phyloP scores from a whole-genome alignment of 2,797 vertebrate genomes.

The Sebastes umbrosus region DNA sequence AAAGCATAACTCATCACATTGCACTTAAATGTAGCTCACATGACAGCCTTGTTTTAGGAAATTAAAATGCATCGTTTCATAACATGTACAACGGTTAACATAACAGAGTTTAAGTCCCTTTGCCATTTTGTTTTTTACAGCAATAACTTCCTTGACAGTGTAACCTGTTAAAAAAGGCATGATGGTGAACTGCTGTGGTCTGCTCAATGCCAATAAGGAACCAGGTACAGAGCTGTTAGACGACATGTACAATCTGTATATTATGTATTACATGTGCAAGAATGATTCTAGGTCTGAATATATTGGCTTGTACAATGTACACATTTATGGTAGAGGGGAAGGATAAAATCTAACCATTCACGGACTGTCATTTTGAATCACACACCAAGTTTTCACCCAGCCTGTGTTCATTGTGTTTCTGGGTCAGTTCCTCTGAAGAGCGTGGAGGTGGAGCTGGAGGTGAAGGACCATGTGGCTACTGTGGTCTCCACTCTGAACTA shows the following conservation, averaged over 20 bases:
- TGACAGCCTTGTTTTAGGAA: neutral
- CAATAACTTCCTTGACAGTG: neutral
- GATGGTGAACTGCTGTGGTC: constrained; percentile 62
- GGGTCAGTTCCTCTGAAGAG: constrained; percentile 84
- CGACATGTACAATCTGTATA: neutral
- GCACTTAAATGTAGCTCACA: neutral
- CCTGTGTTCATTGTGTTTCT: neutral
- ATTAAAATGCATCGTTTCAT: neutral
- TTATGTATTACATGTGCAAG: no score
- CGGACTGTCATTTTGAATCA: neutral
- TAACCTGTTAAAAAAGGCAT: neutral
- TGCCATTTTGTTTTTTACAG: neutral
- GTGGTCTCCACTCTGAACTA: constrained; percentile 85
- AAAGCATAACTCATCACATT: neutral
- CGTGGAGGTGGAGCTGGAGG: constrained; percentile 80
- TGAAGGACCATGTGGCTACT: constrained; percentile 84
- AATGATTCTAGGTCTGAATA: no score
- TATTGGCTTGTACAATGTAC: no score
- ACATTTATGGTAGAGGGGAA: neutral
- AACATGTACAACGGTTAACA: no score
- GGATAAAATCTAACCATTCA: neutral
- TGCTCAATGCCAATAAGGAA: constrained; percentile 50
- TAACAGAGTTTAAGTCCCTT: neutral
- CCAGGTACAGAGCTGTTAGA: constrained; percentile 46
- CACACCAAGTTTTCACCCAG: neutral